These are phyloP conservation scores for Megaptera novaeangliae DNA, from an alignment of 2,113 vertebrate genomes.

Conservation along the genomic window DNA sequence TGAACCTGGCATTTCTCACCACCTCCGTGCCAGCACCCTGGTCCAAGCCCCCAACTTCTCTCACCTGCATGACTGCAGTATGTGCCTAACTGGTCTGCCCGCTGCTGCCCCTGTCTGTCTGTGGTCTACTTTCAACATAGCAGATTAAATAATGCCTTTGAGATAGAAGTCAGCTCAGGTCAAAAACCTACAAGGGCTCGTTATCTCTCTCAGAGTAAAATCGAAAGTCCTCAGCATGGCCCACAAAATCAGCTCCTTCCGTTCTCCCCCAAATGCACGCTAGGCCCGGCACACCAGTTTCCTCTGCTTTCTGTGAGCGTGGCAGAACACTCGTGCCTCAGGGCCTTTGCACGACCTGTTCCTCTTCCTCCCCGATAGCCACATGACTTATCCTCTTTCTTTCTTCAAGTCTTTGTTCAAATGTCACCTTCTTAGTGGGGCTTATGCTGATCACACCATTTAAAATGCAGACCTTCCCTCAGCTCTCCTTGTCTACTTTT, in stretches of 20 bases:
- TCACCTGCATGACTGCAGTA: not conserved
- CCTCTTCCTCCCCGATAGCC: not conserved
- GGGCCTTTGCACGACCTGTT: not conserved
- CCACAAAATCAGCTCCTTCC: not conserved
- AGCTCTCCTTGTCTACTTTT: not conserved
- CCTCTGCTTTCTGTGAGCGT: not conserved
- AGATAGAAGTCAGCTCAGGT: not conserved
- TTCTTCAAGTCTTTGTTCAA: not conserved
- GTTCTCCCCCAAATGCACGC: not conserved
- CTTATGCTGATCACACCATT: not conserved
- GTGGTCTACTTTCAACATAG: slow-evolving; percentile 11
- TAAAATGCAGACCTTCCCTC: not conserved
- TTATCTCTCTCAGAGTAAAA: not conserved
- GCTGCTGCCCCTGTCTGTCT: not conserved
- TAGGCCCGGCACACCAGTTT: not conserved
- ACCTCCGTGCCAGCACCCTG: not conserved
- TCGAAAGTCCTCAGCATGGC: not conserved
- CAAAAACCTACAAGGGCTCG: not conserved
- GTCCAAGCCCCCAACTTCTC: not conserved
- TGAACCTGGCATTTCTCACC: not conserved
- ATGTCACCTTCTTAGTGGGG: not conserved
- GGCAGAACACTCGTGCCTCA: not conserved
- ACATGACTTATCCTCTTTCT: not conserved
- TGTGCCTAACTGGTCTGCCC: not conserved
- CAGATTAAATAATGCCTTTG: not conserved